Percentiles rank a stretch among this genome's conserved stretches.
Evolutionary conservation across 30 jellyfish, hydroid and myxozoan genomes (phyloP).

Genomic region (Phacellophora camtschatica): DNA sequence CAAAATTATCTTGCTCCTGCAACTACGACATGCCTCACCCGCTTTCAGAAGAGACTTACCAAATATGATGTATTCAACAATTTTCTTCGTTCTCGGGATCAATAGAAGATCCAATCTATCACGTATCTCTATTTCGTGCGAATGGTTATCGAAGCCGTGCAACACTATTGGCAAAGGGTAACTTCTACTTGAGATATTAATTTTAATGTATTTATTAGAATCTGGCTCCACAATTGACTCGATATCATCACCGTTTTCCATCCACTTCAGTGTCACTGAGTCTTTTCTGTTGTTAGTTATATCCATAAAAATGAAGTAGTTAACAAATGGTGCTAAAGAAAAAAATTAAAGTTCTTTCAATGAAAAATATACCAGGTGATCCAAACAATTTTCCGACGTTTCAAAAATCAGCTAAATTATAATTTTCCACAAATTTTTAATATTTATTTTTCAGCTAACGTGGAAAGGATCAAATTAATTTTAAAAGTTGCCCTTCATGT

Average conservation of each 20-base stretch:
- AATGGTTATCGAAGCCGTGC: background rate
- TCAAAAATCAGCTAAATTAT: too few species aligned
- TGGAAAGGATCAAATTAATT: too few species aligned
- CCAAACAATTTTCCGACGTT: too few species aligned
- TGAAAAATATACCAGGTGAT: too few species aligned
- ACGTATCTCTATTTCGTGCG: background rate
- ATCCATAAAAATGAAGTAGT: background rate
- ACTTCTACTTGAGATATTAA: background rate
- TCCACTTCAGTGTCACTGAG: background rate
- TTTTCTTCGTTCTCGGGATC: slow-evolving; percentile 12
- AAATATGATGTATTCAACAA: slow-evolving; percentile 1
- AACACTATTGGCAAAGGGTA: slow-evolving; percentile 1
- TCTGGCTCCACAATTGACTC: background rate
- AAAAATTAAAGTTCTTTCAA: too few species aligned
- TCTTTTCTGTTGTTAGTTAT: background rate
- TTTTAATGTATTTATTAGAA: background rate
- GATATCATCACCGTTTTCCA: background rate
- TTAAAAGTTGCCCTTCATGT: too few species aligned
- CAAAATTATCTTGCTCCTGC: too few species aligned
- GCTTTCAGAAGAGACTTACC: slow-evolving; percentile 21
- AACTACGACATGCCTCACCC: too few species aligned
- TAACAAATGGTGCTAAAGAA: background rate
- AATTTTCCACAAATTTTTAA: too few species aligned
- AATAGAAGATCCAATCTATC: slow-evolving; percentile 1
- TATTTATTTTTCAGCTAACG: too few species aligned